Evolutionary conservation across 2,888 invertebrate species (phyloP).

Genomic region (Scaptomyza parva): DNA sequence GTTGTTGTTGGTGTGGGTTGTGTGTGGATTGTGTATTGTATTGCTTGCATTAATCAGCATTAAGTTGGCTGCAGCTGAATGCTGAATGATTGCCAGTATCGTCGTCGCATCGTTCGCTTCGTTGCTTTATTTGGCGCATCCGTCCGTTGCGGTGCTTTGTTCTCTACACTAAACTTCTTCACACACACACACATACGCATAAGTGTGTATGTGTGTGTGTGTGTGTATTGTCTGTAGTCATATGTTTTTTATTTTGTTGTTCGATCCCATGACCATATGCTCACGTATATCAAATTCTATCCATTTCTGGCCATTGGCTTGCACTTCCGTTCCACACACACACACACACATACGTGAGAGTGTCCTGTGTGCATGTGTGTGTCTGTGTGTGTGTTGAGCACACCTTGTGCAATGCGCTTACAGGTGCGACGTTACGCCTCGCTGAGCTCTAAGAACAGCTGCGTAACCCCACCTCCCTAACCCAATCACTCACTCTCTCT

Average conservation of each 20-base stretch:
- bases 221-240: conserved; percentile 20
- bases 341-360: background rate
- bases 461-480: conserved; percentile 28
- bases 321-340: conserved; percentile 64
- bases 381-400: conserved; percentile 3
- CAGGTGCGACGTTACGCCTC: conserved; percentile 55
- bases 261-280: conserved; percentile 51
- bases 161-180: conserved; percentile 15
- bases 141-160: conserved; percentile 71
- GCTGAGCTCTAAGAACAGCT: conserved; percentile 55
- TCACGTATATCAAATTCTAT: conserved; percentile 65
- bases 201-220: background rate
- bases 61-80: conserved; percentile 45
- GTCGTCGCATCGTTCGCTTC: conserved; percentile 46
- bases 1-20: too few relatives aligned
- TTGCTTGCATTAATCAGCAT: conserved; percentile 51
- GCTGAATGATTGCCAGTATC: conserved; percentile 38
- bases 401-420: conserved; percentile 38
- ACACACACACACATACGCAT: conserved; percentile 13
- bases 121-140: conserved; percentile 71
- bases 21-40: conserved; percentile 24
- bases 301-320: conserved; percentile 74
- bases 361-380: conserved; percentile 41
- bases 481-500: conserved; percentile 20
- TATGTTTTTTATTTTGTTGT: conserved; percentile 23